These are phyloP conservation scores for Coccyzus lansbergi DNA, from an alignment of 2,797 vertebrate genomes.

Conservation along the genomic window DNA sequence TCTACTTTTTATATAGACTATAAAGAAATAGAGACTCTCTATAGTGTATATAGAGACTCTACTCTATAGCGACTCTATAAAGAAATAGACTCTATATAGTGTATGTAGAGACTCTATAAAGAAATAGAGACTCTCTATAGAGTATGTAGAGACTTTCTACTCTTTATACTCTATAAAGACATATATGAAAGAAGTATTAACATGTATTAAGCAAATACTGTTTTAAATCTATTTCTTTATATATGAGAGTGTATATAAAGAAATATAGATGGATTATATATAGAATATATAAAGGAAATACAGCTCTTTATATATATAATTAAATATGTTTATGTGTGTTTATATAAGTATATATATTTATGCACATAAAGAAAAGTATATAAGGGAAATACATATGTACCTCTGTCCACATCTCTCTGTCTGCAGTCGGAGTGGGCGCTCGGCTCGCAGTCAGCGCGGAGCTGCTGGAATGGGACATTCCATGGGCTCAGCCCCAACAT, in stretches of 20 bases:
- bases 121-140: no score
- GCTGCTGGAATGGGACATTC: not conserved
- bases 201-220: no score
- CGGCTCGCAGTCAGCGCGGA: not conserved
- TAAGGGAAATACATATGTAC: not conserved
- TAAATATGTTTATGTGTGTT: not conserved
- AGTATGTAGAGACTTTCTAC: no score
- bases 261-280: not conserved
- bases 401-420: not conserved
- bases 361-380: not conserved
- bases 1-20: no score
- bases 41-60: no score
- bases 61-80: no score
- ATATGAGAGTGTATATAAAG: not conserved
- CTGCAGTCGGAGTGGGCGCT: not conserved
- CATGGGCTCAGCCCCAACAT: not conserved
- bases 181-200: no score
- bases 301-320: conserved; percentile 37
- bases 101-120: no score
- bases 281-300: not conserved
- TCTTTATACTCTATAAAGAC: no score
- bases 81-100: no score
- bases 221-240: not conserved
- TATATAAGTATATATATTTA: not conserved
- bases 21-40: no score